A percentile compares a stretch with the other conserved stretches of the same genome.
Evolutionary conservation across 2,888 invertebrate species (phyloP).

Genomic region (Philhelius pedissequus): DNA sequence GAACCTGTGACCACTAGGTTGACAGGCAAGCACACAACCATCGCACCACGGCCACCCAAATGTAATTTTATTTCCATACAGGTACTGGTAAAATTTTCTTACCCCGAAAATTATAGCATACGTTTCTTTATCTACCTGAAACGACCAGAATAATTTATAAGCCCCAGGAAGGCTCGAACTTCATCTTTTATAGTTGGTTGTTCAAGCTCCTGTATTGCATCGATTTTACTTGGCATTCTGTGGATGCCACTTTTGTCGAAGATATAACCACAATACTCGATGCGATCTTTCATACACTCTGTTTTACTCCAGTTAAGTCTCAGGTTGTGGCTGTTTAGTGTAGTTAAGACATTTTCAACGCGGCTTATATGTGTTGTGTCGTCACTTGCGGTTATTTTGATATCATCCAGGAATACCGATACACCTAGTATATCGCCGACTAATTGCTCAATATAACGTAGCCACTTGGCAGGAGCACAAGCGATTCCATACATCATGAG

Average conservation of each 20-base stretch:
- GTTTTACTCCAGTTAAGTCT: slow-evolving; percentile 71
- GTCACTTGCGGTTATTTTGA: slow-evolving; percentile 69
- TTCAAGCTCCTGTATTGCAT: too few relatives aligned
- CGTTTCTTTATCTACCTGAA: too few relatives aligned
- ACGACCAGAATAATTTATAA: too few relatives aligned
- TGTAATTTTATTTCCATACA: too few relatives aligned
- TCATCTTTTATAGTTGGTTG: too few relatives aligned
- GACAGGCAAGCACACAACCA: too few relatives aligned
- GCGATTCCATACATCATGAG: slow-evolving; percentile 73
- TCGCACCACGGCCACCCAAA: too few relatives aligned
- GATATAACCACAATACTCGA: slow-evolving; percentile 71
- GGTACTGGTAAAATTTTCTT: too few relatives aligned
- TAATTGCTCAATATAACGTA: slow-evolving; percentile 72
- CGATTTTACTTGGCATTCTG: slow-evolving; percentile 73
- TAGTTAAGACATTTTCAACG: slow-evolving; percentile 69
- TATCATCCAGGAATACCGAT: slow-evolving; percentile 70
- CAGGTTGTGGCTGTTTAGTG: slow-evolving; percentile 70
- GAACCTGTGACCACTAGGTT: too few relatives aligned
- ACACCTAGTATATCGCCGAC: slow-evolving; percentile 71
- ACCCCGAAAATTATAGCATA: too few relatives aligned
- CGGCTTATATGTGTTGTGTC: slow-evolving; percentile 69
- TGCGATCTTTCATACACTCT: slow-evolving; percentile 70
- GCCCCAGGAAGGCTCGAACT: too few relatives aligned
- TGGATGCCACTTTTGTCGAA: slow-evolving; percentile 73
- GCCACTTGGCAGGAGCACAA: slow-evolving; percentile 73